Evolutionary conservation across 2,888 invertebrate genomes (phyloP).

Genomic region (Sepiola atlantica): DNA sequence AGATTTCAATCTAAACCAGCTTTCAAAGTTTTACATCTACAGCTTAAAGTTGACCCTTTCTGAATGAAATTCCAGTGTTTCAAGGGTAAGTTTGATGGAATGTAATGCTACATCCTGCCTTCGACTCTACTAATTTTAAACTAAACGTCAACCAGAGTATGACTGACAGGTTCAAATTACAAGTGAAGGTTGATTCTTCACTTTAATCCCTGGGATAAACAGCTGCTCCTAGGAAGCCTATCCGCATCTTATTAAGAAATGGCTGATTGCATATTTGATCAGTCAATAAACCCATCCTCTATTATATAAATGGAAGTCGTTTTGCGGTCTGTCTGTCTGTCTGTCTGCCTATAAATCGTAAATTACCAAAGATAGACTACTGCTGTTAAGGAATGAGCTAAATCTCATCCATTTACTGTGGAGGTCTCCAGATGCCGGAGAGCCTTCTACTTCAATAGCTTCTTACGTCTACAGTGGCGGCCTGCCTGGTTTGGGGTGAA

Average conservation of each 20-base stretch:
- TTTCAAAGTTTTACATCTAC: neutral
- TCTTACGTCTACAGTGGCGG: no score
- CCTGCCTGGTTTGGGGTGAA: no score
- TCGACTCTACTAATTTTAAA: neutral
- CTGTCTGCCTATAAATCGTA: no score
- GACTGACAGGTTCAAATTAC: neutral
- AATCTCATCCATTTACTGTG: no score
- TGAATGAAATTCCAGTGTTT: neutral
- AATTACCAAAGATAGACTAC: no score
- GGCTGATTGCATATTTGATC: neutral
- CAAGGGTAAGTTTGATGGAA: neutral
- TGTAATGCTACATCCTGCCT: neutral
- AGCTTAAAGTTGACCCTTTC: neutral
- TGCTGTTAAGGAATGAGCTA: no score
- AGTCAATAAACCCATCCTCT: neutral
- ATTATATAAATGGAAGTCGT: no score
- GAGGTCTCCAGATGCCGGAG: no score
- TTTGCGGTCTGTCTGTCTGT: no score
- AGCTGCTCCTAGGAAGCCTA: neutral
- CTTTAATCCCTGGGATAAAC: neutral
- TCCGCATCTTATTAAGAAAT: slow-evolving; percentile 15
- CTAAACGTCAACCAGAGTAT: neutral
- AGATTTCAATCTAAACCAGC: neutral
- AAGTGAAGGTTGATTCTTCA: neutral
- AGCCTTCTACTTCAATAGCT: no score